phyloP scores from a whole-genome alignment of 2,797 vertebrate genomes.

The Manis javanica region DNA sequence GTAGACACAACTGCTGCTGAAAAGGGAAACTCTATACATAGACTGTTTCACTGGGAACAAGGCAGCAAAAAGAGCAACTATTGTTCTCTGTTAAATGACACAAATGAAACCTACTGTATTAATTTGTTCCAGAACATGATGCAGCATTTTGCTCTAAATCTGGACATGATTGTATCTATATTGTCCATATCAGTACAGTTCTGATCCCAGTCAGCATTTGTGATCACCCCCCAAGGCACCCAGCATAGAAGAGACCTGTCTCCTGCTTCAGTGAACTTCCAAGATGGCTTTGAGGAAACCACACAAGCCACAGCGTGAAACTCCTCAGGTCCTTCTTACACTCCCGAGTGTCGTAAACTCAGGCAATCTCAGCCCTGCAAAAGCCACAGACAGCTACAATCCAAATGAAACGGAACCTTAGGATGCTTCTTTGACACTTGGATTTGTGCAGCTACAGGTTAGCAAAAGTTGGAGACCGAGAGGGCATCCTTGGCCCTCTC shows the following conservation, averaged over 20 bases:
- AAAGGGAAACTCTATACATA: conserved; percentile 74
- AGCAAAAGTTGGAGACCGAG: conserved; percentile 53
- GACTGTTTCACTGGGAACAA: conserved; percentile 75
- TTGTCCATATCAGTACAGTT: neutral
- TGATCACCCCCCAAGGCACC: conserved; percentile 48
- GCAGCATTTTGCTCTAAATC: conserved; percentile 65
- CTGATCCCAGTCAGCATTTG: conserved; percentile 50
- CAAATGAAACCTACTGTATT: conserved; percentile 66
- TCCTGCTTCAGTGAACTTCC: conserved; percentile 49
- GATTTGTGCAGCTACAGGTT: conserved; percentile 60
- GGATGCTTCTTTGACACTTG: conserved; percentile 61
- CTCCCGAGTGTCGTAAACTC: conserved; percentile 44
- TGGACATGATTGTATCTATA: conserved; percentile 53
- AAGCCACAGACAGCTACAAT: conserved; percentile 46
- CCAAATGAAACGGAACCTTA: conserved; percentile 25
- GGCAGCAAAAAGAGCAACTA: conserved; percentile 67
- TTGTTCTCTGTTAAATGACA: conserved; percentile 76
- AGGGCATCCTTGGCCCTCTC: conserved; percentile 37
- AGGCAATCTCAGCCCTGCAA: conserved; percentile 17
- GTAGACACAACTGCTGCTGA: conserved; percentile 81
- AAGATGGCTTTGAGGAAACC: conserved; percentile 70
- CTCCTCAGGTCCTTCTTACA: conserved; percentile 54
- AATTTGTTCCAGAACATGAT: conserved; percentile 73
- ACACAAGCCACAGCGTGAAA: neutral
- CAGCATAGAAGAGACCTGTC: conserved; percentile 23